Base-by-base conservation (phyloP, 2,888 invertebrate genomes). In the Labia minor region DNA sequence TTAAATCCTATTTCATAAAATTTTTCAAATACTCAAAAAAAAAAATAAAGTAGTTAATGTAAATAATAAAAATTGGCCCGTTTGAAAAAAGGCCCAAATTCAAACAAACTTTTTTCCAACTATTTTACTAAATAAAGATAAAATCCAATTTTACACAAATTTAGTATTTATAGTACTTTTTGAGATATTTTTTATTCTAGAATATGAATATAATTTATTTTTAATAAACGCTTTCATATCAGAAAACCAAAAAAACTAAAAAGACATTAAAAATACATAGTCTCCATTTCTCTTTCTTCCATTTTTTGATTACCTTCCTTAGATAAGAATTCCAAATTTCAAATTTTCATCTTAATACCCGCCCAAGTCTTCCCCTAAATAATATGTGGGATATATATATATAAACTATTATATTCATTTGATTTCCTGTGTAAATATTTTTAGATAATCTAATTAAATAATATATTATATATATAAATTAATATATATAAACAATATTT, bases 201-300 rank as follows among this genome's bases (percentile, higher is more conserved):
- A 49, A 49, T 49, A 49, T 49, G 16, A 49, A 49, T 49, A 49
- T 14, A 49, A 49, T 49, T 49, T 49, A 49, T 49, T 49, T 49
- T 49, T 11, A 49, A n/a, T n/a, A 49, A 16, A 49, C 14, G 26
- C 3, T 3, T 26, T 8, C 8, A 26, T 26, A n/a, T 26, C 26
- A 8, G 26, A 26, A 26, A 26, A 26, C 8, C n/a, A n/a, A 33
- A 33, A 33, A 8, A 33, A 33, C 6, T 3, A 49, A 49, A 49
- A 49, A 49, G 49, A 49, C 49, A 49, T 49, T 3, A 49, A 49
- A 49, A 49, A 49, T 4, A 49, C 49, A 49, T 49, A 4, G 2
- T 49, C 49, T 49, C 49, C n/a, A 8, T 16, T 49, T 49, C 49
- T 4, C 16, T 8, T 33, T 33, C 33, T 49, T 49, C 49, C 49